Percentiles rank a stretch among this genome's conserved stretches.
Conservation (phyloP, 1,140 invertebrate genomes). For the Proctacanthus coquilletti region DNA sequence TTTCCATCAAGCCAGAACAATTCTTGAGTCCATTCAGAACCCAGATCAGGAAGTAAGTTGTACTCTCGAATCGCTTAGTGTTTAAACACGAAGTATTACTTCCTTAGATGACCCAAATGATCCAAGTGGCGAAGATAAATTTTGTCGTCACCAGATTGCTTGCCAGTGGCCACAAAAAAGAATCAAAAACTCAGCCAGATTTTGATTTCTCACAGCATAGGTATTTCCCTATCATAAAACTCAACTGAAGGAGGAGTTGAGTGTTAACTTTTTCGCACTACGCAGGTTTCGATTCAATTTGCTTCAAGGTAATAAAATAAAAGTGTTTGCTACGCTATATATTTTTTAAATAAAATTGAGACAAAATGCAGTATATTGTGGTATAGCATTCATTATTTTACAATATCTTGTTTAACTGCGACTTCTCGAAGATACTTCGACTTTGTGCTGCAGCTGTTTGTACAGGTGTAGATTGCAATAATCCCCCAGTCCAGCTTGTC, state of each 20-base stretch:
- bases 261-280: too few species aligned
- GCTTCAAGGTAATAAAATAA: too few species aligned
- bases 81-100: too few species aligned
- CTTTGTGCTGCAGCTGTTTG: slow-evolving; percentile 49
- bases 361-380: too few species aligned
- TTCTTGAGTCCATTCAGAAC: slow-evolving; percentile 63
- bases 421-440: slow-evolving; percentile 58
- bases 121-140: slow-evolving; percentile 87
- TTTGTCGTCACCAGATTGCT: slow-evolving; percentile 87
- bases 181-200: slow-evolving; percentile 64
- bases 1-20: slow-evolving; percentile 76
- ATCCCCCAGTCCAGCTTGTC: slow-evolving; percentile 82
- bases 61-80: too few species aligned
- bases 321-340: too few species aligned
- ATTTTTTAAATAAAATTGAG: too few species aligned
- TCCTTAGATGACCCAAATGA: slow-evolving; percentile 62
- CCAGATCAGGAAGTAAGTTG: slow-evolving; percentile 60
- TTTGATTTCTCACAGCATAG: slow-evolving; percentile 82
- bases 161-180: slow-evolving; percentile 77
- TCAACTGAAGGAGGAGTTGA: too few species aligned
- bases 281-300: too few species aligned
- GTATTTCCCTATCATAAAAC: slow-evolving; percentile 83
- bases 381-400: too few species aligned
- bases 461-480: slow-evolving; percentile 72
- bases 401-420: slow-evolving; percentile 79